Percentiles rank a stretch among this genome's conserved stretches.
Conservation (phyloP, 2,113 vertebrate species). For the Pyxicephalus adspersus region DNA sequence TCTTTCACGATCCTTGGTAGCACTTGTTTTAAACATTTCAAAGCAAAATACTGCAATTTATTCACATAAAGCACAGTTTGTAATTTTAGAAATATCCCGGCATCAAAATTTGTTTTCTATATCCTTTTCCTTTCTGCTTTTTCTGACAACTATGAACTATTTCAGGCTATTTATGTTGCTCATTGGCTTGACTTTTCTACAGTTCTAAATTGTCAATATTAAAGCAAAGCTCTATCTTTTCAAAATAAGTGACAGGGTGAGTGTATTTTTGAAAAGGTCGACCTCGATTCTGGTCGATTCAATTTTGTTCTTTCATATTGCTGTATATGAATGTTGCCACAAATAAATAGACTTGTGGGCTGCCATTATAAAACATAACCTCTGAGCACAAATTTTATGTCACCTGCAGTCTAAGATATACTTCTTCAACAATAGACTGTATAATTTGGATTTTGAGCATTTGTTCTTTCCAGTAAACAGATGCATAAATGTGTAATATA, state of each 20-base stretch:
- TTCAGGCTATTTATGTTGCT: neutral
- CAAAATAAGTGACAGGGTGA: conserved; percentile 26
- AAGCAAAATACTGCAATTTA: no score
- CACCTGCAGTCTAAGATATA: conserved; percentile 13
- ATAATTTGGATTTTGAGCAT: no score
- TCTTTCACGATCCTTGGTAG: no score
- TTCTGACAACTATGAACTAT: neutral
- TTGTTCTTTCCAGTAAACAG: no score
- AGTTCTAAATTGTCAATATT: conserved; percentile 23
- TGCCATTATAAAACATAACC: conserved; percentile 30
- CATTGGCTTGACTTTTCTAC: conserved; percentile 1
- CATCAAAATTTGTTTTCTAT: neutral
- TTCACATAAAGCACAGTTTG: no score
- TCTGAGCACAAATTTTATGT: conserved; percentile 18
- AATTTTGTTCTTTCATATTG: conserved; percentile 24
- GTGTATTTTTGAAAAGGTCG: conserved; percentile 23
- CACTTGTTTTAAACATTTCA: no score
- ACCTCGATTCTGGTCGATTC: conserved; percentile 26
- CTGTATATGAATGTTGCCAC: conserved; percentile 5
- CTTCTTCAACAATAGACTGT: neutral
- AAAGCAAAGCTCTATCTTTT: conserved; percentile 5
- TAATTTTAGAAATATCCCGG: no score
- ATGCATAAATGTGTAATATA: no score
- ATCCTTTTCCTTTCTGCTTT: neutral
- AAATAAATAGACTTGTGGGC: conserved; percentile 23